Base-by-base conservation (phyloP, 2,113 vertebrate genomes). In the Centrocercus urophasianus region DNA sequence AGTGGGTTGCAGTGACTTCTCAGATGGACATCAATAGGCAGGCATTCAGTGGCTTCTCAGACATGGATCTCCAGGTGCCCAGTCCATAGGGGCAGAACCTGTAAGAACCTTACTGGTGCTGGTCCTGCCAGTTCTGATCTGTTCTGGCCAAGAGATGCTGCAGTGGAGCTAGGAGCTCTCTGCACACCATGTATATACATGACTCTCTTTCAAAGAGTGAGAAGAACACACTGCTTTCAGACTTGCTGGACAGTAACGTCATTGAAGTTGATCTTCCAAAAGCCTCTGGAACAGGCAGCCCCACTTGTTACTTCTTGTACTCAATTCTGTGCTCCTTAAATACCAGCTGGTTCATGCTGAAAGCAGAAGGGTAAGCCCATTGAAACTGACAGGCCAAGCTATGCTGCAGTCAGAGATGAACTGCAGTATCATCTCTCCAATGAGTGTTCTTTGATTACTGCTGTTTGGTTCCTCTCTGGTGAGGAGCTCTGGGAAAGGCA, bases 181-280 rank as follows among this genome's bases (percentile, higher is more conserved):
- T 52, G 25, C 50, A 52, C 24, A 21, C 27, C 0, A 0, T 38
- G 38, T 38, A 10, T 38, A 38, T 2, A 4, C 13, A 7, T 56
- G 11, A 40, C 11, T 24, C 13, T 32, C 13, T 32, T 38, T 18
- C 3, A 22, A 32, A 59, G 10, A 43, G 15, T 1, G 4, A 40
- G 52, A 30, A n/a, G 24, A 70, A 19, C 34, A 13, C 16, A 24
- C 0, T 19, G 28, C 36, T 59, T 20, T 38, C n/a, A 38, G 40
- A 0, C 13, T 73, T 73, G 56, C 25, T 19, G 28, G 65, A 22
- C 3, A 4, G 0, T 5, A 38, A n/a, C 25, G 63, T 54, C 22
- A 9, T 19, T 14, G 30, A 63, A 64, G 42, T 32, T 69, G 56
- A 18, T 7, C 10, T 50, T 28, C 0, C 22, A 38, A 54, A 6